These are phyloP conservation scores for Montipora capitata DNA, from an alignment of 92 coral and sea anemone species.

Conservation along the genomic window DNA sequence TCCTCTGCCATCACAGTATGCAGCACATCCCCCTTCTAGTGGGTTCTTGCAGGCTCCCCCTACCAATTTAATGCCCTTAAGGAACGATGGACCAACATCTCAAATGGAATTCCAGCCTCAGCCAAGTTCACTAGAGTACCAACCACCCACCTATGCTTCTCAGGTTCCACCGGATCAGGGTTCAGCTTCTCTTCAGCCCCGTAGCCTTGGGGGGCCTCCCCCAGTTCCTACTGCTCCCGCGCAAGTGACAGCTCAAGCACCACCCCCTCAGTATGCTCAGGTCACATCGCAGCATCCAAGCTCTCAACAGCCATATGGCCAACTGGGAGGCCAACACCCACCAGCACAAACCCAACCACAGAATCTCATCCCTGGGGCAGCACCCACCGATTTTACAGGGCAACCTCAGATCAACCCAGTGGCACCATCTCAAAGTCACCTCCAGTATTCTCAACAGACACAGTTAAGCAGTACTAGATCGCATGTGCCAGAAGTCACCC, in stretches of 20 bases:
- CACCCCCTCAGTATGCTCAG: conserved; percentile 78
- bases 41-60: conserved; percentile 48
- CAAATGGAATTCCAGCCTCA: conserved; percentile 38
- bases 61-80: conserved; percentile 48
- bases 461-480: conserved; percentile 42
- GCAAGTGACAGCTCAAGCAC: conserved; percentile 47
- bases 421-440: conserved; percentile 70
- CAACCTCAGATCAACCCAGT: conserved; percentile 55
- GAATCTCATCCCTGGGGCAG: conserved; percentile 44
- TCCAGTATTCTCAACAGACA: conserved; percentile 12
- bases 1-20: conserved; percentile 61
- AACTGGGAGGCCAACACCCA: conserved; percentile 70
- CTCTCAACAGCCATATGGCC: conserved; percentile 58
- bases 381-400: conserved; percentile 35
- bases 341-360: conserved; percentile 50
- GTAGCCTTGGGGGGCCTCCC: conserved; percentile 50
- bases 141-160: conserved; percentile 72
- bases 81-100: conserved; percentile 54
- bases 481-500: conserved; percentile 19
- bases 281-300: conserved; percentile 54
- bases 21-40: conserved; percentile 58
- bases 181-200: conserved; percentile 67
- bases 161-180: conserved; percentile 69
- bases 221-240: conserved; percentile 67
- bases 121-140: conserved; percentile 55